Evolutionary conservation across 2,113 vertebrate species (phyloP).

Genomic region (Trematomus loennbergii): DNA sequence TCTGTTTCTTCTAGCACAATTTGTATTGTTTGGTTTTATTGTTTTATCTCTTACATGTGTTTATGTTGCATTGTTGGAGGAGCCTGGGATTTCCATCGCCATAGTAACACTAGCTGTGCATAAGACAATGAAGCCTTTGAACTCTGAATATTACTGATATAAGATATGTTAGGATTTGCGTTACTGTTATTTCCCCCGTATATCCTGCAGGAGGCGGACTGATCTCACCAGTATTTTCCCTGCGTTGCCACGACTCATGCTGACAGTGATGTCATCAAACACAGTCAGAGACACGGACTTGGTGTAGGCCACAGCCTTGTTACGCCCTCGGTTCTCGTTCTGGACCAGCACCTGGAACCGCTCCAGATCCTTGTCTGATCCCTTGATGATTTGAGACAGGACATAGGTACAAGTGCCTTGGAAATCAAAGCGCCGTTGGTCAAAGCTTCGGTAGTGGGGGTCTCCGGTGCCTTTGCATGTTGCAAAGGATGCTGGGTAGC

Average conservation of each 20-base stretch:
- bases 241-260: slow-evolving; percentile 25
- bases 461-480: slow-evolving; percentile 35
- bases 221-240: slow-evolving; percentile 36
- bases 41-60: no score
- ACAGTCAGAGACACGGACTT: slow-evolving; percentile 38
- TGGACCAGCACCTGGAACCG: slow-evolving; percentile 37
- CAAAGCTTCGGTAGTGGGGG: slow-evolving; percentile 45
- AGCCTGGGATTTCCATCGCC: no score
- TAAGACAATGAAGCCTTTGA: no score
- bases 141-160: no score
- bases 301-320: slow-evolving; percentile 40
- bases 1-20: no score
- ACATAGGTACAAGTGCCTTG: slow-evolving; percentile 50
- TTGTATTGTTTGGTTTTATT: no score
- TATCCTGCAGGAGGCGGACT: neutral
- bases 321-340: slow-evolving; percentile 42
- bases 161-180: no score
- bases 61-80: no score
- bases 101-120: no score
- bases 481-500: slow-evolving; percentile 32
- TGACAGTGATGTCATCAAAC: slow-evolving; percentile 23
- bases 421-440: slow-evolving; percentile 36
- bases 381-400: slow-evolving; percentile 8
- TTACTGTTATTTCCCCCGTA: neutral
- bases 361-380: neutral